Conservation (phyloP, 2,888 invertebrate species). For the Dynastes hyllus region DNA sequence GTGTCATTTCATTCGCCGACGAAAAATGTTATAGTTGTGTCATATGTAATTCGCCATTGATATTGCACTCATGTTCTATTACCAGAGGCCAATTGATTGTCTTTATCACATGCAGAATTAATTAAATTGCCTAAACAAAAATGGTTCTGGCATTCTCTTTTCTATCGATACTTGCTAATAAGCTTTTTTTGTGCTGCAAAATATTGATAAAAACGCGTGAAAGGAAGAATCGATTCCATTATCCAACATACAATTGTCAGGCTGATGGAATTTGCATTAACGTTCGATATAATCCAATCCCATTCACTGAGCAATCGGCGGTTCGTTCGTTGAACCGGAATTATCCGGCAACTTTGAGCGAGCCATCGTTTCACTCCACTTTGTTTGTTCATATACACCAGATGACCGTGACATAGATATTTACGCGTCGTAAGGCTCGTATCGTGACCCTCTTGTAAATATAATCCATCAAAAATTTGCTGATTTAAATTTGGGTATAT, state of each 20-base stretch:
- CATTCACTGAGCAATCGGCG: neutral
- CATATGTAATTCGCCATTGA: too few species aligned
- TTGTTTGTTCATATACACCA: neutral
- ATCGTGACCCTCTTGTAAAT: neutral
- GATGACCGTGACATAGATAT: neutral
- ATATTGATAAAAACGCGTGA: neutral
- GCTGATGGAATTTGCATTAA: neutral
- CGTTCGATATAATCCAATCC: slow-evolving; percentile 1
- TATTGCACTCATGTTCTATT: too few species aligned
- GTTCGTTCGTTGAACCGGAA: neutral
- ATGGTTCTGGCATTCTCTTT: too few species aligned
- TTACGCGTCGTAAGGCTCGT: neutral
- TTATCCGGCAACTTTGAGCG: slow-evolving; percentile 8
- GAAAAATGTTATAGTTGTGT: too few species aligned
- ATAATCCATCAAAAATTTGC: neutral
- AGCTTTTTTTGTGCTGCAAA: neutral
- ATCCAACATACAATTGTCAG: neutral
- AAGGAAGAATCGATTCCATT: neutral
- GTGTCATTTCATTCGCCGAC: too few species aligned
- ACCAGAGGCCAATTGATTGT: too few species aligned
- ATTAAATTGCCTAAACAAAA: too few species aligned
- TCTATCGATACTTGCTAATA: neutral
- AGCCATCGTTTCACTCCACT: neutral
- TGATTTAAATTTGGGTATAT: too few species aligned
- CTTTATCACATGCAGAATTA: too few species aligned